Conservation (phyloP, 2,797 vertebrate genomes). For the Cygnus olor region DNA sequence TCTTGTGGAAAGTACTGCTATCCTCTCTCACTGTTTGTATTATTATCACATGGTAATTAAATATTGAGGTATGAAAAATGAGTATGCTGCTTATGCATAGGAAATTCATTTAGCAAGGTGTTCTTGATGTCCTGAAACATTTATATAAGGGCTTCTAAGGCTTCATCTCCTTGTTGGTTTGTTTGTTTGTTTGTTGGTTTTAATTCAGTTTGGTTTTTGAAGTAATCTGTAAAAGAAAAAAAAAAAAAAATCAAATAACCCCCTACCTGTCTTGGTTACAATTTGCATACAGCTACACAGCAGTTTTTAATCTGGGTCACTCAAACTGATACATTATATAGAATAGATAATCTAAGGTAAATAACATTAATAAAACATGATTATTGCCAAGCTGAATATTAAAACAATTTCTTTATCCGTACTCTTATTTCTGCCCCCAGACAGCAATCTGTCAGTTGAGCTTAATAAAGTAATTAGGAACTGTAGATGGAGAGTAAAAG, state of each 20-base stretch:
- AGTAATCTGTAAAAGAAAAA: not conserved
- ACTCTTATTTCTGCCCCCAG: not conserved
- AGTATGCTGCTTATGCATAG: not conserved
- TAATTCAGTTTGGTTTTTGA: not conserved
- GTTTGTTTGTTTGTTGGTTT: not conserved
- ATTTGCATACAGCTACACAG: not conserved
- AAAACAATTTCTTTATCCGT: not conserved
- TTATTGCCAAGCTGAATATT: not conserved
- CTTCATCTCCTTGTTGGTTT: not conserved
- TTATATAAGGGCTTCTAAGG: not conserved
- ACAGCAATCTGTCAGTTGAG: not conserved
- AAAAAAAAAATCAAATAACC: too few species aligned
- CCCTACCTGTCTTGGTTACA: not conserved
- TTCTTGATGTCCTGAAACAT: not conserved
- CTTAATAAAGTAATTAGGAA: not conserved
- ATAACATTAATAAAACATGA: not conserved
- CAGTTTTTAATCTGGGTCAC: not conserved
- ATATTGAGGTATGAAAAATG: not conserved
- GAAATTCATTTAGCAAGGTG: not conserved
- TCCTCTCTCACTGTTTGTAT: not conserved
- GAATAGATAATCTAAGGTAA: not conserved
- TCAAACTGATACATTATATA: not conserved
- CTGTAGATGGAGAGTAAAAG: not conserved
- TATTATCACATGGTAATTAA: not conserved
- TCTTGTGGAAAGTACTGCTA: not conserved